Evolutionary conservation across 2,888 invertebrate genomes (phyloP).

Genomic region (Acleris cristana): DNA sequence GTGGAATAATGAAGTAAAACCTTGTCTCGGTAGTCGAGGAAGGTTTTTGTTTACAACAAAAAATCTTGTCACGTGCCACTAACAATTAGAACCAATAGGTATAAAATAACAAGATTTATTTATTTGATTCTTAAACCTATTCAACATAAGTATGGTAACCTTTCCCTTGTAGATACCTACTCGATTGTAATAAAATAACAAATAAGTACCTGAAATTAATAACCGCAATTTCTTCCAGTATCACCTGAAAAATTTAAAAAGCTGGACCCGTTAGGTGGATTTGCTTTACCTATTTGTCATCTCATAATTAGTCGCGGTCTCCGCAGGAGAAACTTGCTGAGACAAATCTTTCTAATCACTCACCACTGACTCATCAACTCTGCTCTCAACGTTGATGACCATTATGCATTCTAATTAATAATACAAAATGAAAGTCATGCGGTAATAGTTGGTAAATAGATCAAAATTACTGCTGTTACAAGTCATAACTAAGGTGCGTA

Average conservation of each 20-base stretch:
- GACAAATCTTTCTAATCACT: constrained; percentile 25
- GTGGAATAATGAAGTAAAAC: too few relatives aligned
- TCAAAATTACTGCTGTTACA: constrained; percentile 12
- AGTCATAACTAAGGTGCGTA: constrained; percentile 5
- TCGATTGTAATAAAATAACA: too few relatives aligned
- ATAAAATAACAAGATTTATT: too few relatives aligned
- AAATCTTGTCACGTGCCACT: too few relatives aligned
- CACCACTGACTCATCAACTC: constrained; percentile 18
- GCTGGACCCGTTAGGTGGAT: not conserved
- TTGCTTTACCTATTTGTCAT: constrained; percentile 1
- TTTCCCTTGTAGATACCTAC: too few relatives aligned
- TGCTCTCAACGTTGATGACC: constrained; percentile 19
- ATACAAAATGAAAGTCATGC: constrained; percentile 6
- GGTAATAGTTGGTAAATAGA: constrained; percentile 20
- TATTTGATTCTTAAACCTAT: too few relatives aligned
- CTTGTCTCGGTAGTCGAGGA: too few relatives aligned
- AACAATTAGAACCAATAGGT: too few relatives aligned
- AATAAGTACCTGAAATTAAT: too few relatives aligned
- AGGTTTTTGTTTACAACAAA: too few relatives aligned
- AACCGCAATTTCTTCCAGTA: constrained; percentile 1
- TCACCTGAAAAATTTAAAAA: not conserved
- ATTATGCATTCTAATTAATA: constrained; percentile 28
- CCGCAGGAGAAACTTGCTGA: constrained; percentile 7
- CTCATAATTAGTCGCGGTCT: not conserved
- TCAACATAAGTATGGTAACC: too few relatives aligned